Base-by-base conservation (phyloP, 2,888 invertebrate species). In the Chrysolina americana region DNA sequence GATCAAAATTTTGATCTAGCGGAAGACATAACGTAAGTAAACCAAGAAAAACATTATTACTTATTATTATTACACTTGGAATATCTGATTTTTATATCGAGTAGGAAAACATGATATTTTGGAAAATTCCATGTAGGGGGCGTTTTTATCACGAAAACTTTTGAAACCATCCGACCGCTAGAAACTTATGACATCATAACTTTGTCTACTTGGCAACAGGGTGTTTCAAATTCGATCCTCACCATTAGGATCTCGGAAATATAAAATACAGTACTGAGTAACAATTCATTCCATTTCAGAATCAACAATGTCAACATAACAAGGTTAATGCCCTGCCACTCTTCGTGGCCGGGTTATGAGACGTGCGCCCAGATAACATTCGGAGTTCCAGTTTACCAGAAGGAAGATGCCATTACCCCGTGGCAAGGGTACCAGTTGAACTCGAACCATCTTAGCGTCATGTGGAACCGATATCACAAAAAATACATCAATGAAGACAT, bases 401-500 rank as follows among this genome's bases (percentile, higher is more conserved):
- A 71, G 17, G 68, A 79, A 6, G 47, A 73, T 21, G 15, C 70
- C 10, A 13, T 62, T 28, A 59, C 75, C 0, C 10, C 21, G n/a
- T 82, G 81, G 81, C 50, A 15, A 5, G 81, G 81, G n/a, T 82
- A 82, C 62, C 81, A 81, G 48, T 68, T 82, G 23, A 79, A 72
- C 68, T 64, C 71, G 13, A 15, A 65, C 21, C 78, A 82, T 65
- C 65, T 82, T 19, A 50, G 62, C 44, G 72, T 78, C 17, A 80
- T 82, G 78, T 82, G 81, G 81, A 56, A 76, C 11, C 72, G 72
- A 62, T 78, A 78, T 63, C 77, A 76, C 6, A n/a, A 41, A 28
- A 70, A 72, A 23, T 76, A 80, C 63, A 28, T 82, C 11, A 50
- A 47, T n/a, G 65, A 66, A 2, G 73, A 56, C 10, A 65, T 74